Evolutionary conservation across 2,113 vertebrate genomes (phyloP).

Genomic region (Neolamprologus caudopunctatus): DNA sequence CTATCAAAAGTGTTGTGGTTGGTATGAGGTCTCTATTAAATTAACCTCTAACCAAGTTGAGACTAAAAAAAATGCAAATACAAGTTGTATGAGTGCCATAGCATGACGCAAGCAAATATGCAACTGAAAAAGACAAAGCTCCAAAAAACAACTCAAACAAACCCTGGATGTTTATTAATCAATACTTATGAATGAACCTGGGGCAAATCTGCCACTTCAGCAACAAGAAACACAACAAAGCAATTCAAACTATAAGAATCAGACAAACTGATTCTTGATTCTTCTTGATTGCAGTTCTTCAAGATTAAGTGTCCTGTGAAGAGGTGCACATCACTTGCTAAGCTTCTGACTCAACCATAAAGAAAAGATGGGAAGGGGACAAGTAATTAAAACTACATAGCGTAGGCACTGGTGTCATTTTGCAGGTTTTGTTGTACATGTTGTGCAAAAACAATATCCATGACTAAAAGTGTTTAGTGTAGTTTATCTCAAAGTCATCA

Average conservation of each 20-base stretch:
- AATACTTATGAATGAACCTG: neutral
- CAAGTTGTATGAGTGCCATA: neutral
- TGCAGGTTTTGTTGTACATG: neutral
- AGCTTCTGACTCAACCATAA: neutral
- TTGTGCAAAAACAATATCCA: neutral
- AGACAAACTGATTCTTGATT: neutral
- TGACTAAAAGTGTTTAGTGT: neutral
- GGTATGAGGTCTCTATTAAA: constrained; percentile 1
- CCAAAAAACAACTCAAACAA: neutral
- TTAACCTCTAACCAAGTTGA: constrained; percentile 3
- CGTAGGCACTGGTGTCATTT: neutral
- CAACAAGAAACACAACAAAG: neutral
- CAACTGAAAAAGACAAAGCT: neutral
- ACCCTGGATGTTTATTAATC: neutral
- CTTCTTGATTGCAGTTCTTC: neutral
- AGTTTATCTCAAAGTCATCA: neutral
- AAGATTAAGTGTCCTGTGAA: neutral
- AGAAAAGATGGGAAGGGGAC: neutral
- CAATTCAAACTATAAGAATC: neutral
- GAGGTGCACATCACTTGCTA: neutral
- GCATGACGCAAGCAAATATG: neutral
- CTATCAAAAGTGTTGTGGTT: constrained; percentile 21
- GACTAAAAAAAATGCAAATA: neutral
- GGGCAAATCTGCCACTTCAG: neutral
- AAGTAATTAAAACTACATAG: neutral